A percentile compares a stretch with the other conserved stretches of the same genome.
Conservation (phyloP, 2,888 invertebrate species). For the Pandemis heparana region DNA sequence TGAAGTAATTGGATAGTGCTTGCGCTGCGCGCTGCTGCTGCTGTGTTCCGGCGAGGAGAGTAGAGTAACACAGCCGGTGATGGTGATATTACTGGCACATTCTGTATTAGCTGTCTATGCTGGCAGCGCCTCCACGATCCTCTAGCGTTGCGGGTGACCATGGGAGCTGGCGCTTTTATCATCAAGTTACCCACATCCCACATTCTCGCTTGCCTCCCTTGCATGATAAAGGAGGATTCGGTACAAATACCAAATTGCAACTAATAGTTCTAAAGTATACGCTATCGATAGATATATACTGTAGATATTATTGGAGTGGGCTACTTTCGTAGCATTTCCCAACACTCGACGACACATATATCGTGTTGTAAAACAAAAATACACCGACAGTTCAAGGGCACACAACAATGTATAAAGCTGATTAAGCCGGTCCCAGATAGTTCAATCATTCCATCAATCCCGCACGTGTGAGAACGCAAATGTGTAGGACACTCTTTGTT, state of each 20-base stretch:
- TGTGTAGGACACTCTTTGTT: neutral
- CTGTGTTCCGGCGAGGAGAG: too few species aligned
- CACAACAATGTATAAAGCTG: conserved; percentile 28
- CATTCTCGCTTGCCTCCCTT: too few species aligned
- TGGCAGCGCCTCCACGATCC: too few species aligned
- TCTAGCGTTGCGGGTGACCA: too few species aligned
- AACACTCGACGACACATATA: conserved; percentile 49
- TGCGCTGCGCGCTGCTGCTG: too few species aligned
- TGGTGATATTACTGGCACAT: too few species aligned
- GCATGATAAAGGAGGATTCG: neutral
- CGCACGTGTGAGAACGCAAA: neutral
- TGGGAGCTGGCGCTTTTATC: too few species aligned
- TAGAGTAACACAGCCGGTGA: too few species aligned
- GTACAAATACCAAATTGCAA: neutral
- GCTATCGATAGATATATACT: conserved; percentile 39
- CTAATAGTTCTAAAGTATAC: neutral
- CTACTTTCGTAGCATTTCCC: conserved; percentile 42
- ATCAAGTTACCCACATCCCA: too few species aligned
- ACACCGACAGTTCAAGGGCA: conserved; percentile 55
- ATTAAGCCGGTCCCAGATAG: conserved; percentile 37
- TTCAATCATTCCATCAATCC: neutral
- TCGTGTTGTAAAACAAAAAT: conserved; percentile 56
- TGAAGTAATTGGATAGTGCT: too few species aligned
- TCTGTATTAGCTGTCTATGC: too few species aligned
- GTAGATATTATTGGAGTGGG: conserved; percentile 36